Base-by-base conservation (phyloP, 2,888 invertebrate genomes). In the Geophilus truncorum region DNA sequence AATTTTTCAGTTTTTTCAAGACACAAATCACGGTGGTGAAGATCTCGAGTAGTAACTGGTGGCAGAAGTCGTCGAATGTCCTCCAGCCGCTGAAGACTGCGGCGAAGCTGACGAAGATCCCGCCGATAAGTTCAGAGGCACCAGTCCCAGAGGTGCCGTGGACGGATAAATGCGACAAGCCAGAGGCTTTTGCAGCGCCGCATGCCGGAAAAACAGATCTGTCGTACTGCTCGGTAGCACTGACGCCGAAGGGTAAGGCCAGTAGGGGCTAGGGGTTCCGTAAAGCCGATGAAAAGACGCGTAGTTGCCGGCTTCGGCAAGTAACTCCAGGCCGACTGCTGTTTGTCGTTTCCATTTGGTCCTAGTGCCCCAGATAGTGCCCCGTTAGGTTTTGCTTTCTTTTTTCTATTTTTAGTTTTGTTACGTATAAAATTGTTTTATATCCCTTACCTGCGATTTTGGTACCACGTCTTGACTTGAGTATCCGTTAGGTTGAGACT, bases 391-490 rank as follows among this genome's bases (percentile, higher is more conserved):
- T 70, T 70, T 70, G 1, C 25, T 62, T 1, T 23, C 7, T 62
- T 77, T 77, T 77, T 30, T 32, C 34, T 18, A 34, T 77, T 77
- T 6, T 76, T 28, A 28, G 12, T 2, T 76, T 28, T 76, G 28
- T 7, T 25, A 12, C 18, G 30, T 6, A 75, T 30, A 7, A 40
- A 51, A 18, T 51, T n/a, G n/a, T 7, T 51, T 1, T 51, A 18
- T 51, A n/a, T 51, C 18, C 45, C 91, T 90, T 87, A 96, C 97
- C 98, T 92, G 90, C 98, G 90, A 87, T 98, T 98, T 88, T 98
- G 98, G 89, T 98, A 98, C 98, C 99, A 99, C 85, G 99, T 99
- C 89, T 99, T 99, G 87, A 99, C 98, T 90, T 99, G 99, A 79
- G 98, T 99, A 88, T 99, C 99, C 70, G 96, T 97, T 81, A 99